Evolutionary conservation across 2,888 invertebrate species (phyloP).

Genomic region (Diachrysia chrysitis): DNA sequence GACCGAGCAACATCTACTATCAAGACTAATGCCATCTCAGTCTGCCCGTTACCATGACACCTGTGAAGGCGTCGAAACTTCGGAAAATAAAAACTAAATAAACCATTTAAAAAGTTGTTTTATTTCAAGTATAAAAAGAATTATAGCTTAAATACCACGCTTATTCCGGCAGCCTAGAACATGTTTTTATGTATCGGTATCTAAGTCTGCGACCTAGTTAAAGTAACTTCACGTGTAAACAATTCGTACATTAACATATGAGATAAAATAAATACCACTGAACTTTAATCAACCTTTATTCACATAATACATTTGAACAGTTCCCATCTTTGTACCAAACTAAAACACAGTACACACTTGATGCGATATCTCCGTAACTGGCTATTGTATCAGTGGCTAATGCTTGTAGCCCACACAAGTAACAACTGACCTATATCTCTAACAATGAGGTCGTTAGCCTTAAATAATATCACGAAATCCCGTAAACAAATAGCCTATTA

Average conservation of each 20-base stretch:
- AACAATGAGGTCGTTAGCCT: slow-evolving; percentile 58
- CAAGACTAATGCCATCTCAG: no score
- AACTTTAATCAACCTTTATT: neutral
- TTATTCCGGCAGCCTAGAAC: no score
- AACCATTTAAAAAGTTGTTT: no score
- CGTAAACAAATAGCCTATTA: slow-evolving; percentile 37
- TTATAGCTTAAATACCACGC: no score
- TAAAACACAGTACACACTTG: slow-evolving; percentile 11
- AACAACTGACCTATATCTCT: slow-evolving; percentile 49
- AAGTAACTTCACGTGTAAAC: no score
- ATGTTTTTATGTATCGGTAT: no score
- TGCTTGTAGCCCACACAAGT: slow-evolving; percentile 23
- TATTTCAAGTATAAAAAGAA: no score
- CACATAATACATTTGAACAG: slow-evolving; percentile 19
- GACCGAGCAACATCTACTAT: no score
- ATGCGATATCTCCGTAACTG: slow-evolving; percentile 46
- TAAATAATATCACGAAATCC: slow-evolving; percentile 56
- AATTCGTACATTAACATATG: neutral
- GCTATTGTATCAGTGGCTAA: slow-evolving; percentile 39
- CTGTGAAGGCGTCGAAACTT: no score
- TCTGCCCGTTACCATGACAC: no score
- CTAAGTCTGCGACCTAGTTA: no score
- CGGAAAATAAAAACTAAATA: no score
- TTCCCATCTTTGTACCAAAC: slow-evolving; percentile 33
- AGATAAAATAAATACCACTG: neutral